Evolutionary conservation across 2,113 vertebrate genomes (phyloP), one percentile per base, ranked within the genome.

Genomic region (Anas platyrhynchos): DNA sequence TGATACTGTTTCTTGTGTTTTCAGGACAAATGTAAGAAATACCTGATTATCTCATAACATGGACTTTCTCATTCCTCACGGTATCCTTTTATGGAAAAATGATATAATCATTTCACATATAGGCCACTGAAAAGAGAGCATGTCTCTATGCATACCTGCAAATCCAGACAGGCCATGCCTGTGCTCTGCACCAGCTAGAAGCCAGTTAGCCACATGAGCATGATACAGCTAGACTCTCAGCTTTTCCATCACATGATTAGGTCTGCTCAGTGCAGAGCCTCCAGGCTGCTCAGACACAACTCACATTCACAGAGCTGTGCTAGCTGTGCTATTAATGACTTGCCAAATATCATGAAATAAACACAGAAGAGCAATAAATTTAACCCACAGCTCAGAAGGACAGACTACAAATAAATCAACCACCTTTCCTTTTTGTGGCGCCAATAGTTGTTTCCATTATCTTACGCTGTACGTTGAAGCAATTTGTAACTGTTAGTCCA

Each of bases 171-270:
- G 17, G 52, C 4, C n/a, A n/a, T 72, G n/a, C 13, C 31, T 72
- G 11, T 44, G 67, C 54, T 88, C 38, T 73, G 25, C n/a, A 43
- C 25, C 9, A 38, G 48, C 0, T 0, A 71, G 52, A 74, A 93
- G 38, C 29, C 50, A 89, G 62, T 12, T 1, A 74, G 36, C 16
- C 38, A 36, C 18, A 52, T 3, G 21, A 52, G 18, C 31, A 17
- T 7, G 34, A 18, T 23, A 43, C 4, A 67, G 52, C 7, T 55
- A 77, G 29, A 67, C 31, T 36, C 0, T 0, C 26, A 41, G 67
- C 21, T 43, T 27, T 75, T 63, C 63, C n/a, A 67, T 58, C 11
- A 52, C 0, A 1, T 11, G 56, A 65, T 31, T 38, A 62, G 36
- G 14, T 55, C 25, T 77, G 32, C 11, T 63, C 56, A 7, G 0